Base-by-base conservation (phyloP, 2,888 invertebrate species). In the Calameuta filiformis region DNA sequence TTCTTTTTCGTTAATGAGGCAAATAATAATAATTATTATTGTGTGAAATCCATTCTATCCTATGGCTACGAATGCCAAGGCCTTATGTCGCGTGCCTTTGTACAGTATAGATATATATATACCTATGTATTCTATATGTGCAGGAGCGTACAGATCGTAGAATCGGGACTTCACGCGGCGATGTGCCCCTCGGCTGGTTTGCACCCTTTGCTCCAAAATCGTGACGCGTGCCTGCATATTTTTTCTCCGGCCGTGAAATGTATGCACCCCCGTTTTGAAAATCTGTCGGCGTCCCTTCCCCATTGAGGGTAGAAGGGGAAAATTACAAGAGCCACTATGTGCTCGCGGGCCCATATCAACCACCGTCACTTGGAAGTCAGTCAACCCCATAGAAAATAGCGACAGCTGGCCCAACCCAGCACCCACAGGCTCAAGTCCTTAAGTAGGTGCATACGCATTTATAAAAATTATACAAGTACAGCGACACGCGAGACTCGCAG, bases 181-280 rank as follows among this genome's bases (percentile, higher is more conserved):
- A 56, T 23, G 40, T 56, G 15, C 40, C 40, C 40, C 23, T 34
- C 30, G 71, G 71, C 71, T 71, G 75, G 75, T 75, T 81, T 82
- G 75, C 81, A 81, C 80, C 82, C 82, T 78, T 81, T 77, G 78
- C 76, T 78, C 79, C 69, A 77, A 82, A 82, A 82, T 82, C 82
- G 73, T 78, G 77, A 40, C 82, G 81, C 82, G 81, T 82, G 82
- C 80, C 82, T 73, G 69, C 80, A 77, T 80, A 82, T 78, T 77
- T 82, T 75, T 74, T 37, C 31, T 73, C 12, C 33, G 1, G 12
- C 71, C 71, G 71, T 71, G 68, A 71, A 73, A 73, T 73, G 34
- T 73, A 73, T 73, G 23, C 74, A 35, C 23, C 74, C 73, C 35
- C 71, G 15, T 71, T 71, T 71, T 71, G 71, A 34, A 71, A 71